Conservation (phyloP, 1,140 invertebrate genomes). For the Nasonia longicornis region DNA sequence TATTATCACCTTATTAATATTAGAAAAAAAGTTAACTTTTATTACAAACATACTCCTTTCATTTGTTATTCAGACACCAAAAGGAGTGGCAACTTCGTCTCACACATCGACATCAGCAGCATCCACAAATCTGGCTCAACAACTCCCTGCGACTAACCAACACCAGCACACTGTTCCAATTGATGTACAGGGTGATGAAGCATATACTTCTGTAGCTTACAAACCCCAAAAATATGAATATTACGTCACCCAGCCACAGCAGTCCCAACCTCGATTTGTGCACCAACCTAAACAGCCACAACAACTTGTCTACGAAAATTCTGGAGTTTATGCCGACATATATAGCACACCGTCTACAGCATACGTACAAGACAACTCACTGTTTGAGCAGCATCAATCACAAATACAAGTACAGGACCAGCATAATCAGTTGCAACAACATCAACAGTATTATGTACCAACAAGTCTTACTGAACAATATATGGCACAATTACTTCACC, state of each 20-base stretch:
- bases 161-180: background rate
- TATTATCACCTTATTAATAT: background rate
- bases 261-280: constrained; percentile 6
- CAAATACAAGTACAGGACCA: constrained; percentile 26
- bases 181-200: background rate
- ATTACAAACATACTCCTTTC: background rate
- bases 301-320: constrained; percentile 58
- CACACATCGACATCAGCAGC: background rate
- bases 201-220: background rate
- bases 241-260: background rate
- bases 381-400: constrained; percentile 54
- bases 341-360: constrained; percentile 52
- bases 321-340: constrained; percentile 56
- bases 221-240: constrained; percentile 22
- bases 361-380: constrained; percentile 59
- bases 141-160: background rate
- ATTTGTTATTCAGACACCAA: background rate
- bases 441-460: constrained; percentile 56
- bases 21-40: no score
- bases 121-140: background rate
- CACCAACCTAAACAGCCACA: constrained; percentile 47
- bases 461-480: constrained; percentile 52
- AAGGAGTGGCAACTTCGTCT: background rate
- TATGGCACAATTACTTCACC: constrained; percentile 54
- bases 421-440: constrained; percentile 26